Evolutionary conservation across 92 coral and sea anemone genomes (phyloP).

Genomic region (Chrysogorgia sp.): DNA sequence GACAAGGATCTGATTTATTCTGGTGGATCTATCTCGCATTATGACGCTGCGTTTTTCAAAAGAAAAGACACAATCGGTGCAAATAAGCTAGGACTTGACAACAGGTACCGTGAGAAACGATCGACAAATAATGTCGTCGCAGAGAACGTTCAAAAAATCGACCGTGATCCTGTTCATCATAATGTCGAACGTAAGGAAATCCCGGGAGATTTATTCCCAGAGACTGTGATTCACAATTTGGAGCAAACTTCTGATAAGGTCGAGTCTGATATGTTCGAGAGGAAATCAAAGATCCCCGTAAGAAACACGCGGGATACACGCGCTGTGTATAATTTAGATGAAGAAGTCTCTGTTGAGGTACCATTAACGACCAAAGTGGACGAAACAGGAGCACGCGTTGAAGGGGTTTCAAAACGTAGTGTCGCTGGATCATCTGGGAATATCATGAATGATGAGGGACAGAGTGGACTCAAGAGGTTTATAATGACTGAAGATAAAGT

Average conservation of each 20-base stretch:
- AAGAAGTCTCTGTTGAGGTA: constrained; percentile 23
- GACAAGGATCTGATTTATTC: neutral
- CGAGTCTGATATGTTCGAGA: constrained; percentile 21
- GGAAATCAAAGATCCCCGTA: constrained; percentile 30
- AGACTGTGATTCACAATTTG: constrained; percentile 36
- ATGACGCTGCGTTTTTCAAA: neutral
- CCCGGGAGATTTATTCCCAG: constrained; percentile 42
- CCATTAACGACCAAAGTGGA: constrained; percentile 25
- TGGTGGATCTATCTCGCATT: neutral
- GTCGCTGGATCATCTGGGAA: neutral
- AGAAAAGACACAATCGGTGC: neutral
- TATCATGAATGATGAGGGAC: neutral
- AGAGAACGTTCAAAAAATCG: neutral
- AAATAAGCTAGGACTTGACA: neutral
- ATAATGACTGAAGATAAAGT: neutral
- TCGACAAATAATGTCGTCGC: neutral
- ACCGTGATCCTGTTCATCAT: constrained; percentile 1
- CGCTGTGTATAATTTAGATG: constrained; percentile 26
- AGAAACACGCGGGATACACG: constrained; percentile 6
- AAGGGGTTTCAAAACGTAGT: constrained; percentile 11
- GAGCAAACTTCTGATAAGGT: constrained; percentile 36
- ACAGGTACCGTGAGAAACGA: constrained; percentile 9
- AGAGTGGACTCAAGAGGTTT: neutral
- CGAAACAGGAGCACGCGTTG: constrained; percentile 2
- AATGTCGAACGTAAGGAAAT: constrained; percentile 10